Percentiles rank a stretch among this genome's conserved stretches.
phyloP scores from a whole-genome alignment of 2,888 invertebrate species.

The Dicyrtoma fusca region DNA sequence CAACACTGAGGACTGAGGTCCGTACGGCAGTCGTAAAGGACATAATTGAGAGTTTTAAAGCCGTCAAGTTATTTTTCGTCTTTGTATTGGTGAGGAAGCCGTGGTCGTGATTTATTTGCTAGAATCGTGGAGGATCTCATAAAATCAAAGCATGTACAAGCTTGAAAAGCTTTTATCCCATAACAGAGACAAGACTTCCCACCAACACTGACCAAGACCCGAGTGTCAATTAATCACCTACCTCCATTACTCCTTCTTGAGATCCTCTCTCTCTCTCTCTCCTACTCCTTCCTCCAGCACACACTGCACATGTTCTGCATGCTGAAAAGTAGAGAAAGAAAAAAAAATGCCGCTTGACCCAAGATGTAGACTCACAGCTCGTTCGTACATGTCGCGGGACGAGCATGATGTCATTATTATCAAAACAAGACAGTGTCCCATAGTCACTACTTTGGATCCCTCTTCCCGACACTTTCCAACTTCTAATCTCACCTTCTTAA shows the following conservation, averaged over 20 bases:
- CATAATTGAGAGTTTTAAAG: slow-evolving; percentile 26
- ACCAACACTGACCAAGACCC: slow-evolving; percentile 22
- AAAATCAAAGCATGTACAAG: slow-evolving; percentile 31
- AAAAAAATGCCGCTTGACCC: neutral
- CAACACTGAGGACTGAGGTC: too few relatives aligned
- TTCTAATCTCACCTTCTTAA: slow-evolving; percentile 11
- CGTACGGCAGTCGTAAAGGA: too few relatives aligned
- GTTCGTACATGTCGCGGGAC: too few relatives aligned
- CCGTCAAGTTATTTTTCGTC: slow-evolving; percentile 31
- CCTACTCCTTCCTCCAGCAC: too few relatives aligned
- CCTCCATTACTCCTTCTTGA: slow-evolving; percentile 4
- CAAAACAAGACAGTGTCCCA: slow-evolving; percentile 27
- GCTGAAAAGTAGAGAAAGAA: neutral
- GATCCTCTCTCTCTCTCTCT: too few relatives aligned
- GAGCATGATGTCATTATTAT: slow-evolving; percentile 34
- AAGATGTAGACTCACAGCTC: too few relatives aligned
- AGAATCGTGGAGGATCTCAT: slow-evolving; percentile 35
- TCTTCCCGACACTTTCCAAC: slow-evolving; percentile 12
- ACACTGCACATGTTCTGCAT: slow-evolving; percentile 29
- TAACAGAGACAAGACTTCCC: slow-evolving; percentile 34
- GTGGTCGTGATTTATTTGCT: slow-evolving; percentile 31
- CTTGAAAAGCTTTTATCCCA: slow-evolving; percentile 35
- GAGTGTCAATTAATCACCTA: slow-evolving; percentile 35
- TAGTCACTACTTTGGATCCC: slow-evolving; percentile 2
- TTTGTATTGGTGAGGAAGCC: slow-evolving; percentile 21